Percentiles rank a stretch among this genome's conserved stretches.
Conservation (phyloP, 2,113 vertebrate species). For the Rana temporaria region DNA sequence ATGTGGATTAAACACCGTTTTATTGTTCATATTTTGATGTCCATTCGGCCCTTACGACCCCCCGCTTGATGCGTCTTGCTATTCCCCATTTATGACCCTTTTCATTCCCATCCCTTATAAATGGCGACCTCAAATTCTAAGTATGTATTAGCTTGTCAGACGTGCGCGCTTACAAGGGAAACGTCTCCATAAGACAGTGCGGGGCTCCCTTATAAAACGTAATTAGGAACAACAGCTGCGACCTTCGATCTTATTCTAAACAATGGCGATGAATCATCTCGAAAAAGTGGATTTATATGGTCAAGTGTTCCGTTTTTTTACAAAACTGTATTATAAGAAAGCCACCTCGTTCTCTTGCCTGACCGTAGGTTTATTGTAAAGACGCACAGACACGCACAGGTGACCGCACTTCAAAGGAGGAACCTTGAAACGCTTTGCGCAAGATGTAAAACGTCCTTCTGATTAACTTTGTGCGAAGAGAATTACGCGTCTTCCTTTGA, state of each 20-base stretch:
- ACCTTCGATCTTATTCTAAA: constrained; percentile 3
- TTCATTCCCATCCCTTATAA: constrained; percentile 36
- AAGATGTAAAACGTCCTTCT: no score
- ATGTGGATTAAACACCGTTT: constrained; percentile 47
- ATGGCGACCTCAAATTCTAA: constrained; percentile 31
- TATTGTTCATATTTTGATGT: constrained; percentile 58
- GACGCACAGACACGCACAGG: no score
- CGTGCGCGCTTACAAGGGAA: neutral
- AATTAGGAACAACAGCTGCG: constrained; percentile 15
- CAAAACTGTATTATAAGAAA: no score
- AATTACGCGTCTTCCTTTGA: no score
- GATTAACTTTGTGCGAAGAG: no score
- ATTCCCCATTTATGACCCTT: constrained; percentile 43
- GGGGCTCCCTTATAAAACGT: neutral
- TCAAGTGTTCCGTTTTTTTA: neutral
- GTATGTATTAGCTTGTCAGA: constrained; percentile 37
- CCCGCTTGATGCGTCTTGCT: constrained; percentile 21
- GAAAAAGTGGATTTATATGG: neutral
- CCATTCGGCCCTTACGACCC: constrained; percentile 51
- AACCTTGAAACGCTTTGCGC: no score
- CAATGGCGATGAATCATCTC: constrained; percentile 16
- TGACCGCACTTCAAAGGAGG: no score
- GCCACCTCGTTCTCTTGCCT: neutral
- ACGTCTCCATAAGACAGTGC: neutral
- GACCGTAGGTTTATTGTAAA: neutral